These are phyloP conservation scores for Lophotriccus pileatus DNA, from an alignment of 2,797 vertebrate species.

Conservation along the genomic window DNA sequence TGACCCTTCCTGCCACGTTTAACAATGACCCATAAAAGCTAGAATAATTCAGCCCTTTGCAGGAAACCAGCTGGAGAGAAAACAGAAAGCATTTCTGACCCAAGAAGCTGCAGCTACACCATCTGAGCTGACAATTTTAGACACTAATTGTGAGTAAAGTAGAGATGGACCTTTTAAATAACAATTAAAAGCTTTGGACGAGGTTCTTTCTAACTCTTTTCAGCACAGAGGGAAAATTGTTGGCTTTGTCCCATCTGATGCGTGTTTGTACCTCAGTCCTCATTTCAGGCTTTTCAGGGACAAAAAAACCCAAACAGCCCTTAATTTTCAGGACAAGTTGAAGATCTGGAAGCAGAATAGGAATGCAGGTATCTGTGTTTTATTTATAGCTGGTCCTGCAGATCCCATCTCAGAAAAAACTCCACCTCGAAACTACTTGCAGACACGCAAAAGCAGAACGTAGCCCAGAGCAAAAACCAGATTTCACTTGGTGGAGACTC, in stretches of 20 bases:
- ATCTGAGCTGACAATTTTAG: conserved; percentile 3
- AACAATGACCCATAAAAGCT: conserved; percentile 67
- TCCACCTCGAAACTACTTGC: neutral
- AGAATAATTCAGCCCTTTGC: conserved; percentile 56
- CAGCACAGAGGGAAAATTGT: neutral
- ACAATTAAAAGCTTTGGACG: neutral
- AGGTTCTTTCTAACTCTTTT: neutral
- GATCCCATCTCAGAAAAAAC: neutral
- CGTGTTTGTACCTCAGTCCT: neutral
- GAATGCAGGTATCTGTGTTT: neutral
- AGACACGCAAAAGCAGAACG: neutral
- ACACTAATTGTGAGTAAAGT: neutral
- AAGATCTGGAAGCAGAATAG: neutral
- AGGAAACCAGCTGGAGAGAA: conserved; percentile 56
- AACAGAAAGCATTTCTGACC: conserved; percentile 11
- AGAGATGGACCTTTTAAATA: neutral
- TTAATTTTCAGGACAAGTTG: neutral
- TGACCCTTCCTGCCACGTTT: conserved; percentile 65
- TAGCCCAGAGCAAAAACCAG: neutral
- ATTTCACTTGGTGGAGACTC: neutral
- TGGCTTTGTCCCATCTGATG: neutral
- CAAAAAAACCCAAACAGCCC: neutral
- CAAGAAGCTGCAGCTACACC: conserved; percentile 10
- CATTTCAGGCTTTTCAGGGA: neutral
- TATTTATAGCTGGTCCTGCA: neutral